These are phyloP conservation scores for Scolopax bukidnonensis DNA, from an alignment of 2,797 vertebrate genomes.

Conservation along the genomic window DNA sequence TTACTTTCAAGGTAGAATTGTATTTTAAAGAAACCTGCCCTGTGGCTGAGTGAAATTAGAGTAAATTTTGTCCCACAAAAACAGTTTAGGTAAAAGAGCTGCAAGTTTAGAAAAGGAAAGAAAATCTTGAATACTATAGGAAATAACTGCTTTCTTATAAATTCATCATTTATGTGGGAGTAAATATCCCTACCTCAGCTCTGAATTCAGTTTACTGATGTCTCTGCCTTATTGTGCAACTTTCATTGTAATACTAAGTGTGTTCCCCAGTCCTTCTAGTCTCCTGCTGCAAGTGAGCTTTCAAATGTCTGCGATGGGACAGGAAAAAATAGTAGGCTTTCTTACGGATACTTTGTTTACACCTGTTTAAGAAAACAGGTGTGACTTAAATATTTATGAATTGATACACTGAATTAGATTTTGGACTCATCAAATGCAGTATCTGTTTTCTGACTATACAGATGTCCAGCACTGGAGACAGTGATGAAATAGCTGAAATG, in stretches of 20 bases:
- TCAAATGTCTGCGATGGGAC: background rate
- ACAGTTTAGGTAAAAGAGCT: background rate
- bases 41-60: background rate
- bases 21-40: background rate
- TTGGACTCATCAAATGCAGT: background rate
- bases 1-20: background rate
- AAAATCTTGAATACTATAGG: background rate
- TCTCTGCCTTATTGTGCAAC: background rate
- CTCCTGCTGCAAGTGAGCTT: background rate
- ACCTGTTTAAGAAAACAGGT: background rate
- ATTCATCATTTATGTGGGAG: background rate
- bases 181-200: background rate
- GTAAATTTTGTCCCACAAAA: background rate
- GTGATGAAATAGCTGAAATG: background rate
- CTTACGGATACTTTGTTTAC: background rate
- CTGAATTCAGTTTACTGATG: background rate
- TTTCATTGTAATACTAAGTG: background rate
- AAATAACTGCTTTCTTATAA: background rate
- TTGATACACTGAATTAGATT: background rate
- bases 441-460: background rate
- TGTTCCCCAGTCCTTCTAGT: background rate
- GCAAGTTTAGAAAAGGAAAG: background rate
- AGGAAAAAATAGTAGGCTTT: background rate
- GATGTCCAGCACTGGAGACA: background rate
- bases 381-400: background rate